phyloP scores from a whole-genome alignment of 2,888 invertebrate genomes.

The Orchesella flavescens region DNA sequence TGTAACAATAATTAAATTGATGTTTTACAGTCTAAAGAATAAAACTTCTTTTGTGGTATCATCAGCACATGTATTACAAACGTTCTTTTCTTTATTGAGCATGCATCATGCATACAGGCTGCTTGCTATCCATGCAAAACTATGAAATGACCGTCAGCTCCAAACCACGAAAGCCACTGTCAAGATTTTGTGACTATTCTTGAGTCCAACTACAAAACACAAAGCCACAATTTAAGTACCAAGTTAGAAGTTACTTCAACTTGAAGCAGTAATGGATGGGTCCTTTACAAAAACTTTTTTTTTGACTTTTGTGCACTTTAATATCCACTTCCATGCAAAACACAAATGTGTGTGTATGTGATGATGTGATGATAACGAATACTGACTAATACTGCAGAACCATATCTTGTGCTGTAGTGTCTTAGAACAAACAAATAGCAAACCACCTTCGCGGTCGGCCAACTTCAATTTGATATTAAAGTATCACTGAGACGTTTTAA shows the following conservation, averaged over 20 bases:
- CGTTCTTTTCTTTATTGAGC: conserved; percentile 24
- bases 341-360: conserved; percentile 19
- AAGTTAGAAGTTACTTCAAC: neutral
- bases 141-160: conserved; percentile 47
- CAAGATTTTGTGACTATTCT: conserved; percentile 22
- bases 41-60: neutral
- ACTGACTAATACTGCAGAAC: conserved; percentile 42
- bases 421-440: conserved; percentile 60
- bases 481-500: conserved; percentile 61
- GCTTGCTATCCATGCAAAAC: conserved; percentile 31
- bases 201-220: conserved; percentile 1
- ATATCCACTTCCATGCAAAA: neutral
- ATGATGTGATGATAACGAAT: conserved; percentile 35
- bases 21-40: conserved; percentile 7
- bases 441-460: conserved; percentile 72
- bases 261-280: neutral
- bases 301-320: conserved; percentile 30
- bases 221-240: conserved; percentile 15
- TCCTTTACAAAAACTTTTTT: neutral
- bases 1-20: conserved; percentile 39
- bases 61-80: conserved; percentile 27
- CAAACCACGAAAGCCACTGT: conserved; percentile 56
- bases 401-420: neutral
- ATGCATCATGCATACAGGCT: conserved; percentile 39
- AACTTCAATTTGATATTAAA: conserved; percentile 67